Conservation (phyloP, 1,140 invertebrate species). For the Drosophila littoralis region DNA sequence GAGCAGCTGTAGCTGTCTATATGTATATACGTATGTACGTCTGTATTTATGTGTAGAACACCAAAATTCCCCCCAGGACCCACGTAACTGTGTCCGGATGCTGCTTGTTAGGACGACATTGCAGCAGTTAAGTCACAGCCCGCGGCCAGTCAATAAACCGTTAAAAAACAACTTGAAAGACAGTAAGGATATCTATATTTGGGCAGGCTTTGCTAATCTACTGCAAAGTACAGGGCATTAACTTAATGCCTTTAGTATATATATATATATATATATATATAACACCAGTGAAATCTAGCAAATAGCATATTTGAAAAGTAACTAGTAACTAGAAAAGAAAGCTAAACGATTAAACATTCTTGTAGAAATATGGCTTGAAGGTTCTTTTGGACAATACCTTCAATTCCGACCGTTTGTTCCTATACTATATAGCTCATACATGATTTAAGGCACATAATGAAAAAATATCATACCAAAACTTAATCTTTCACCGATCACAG, state of each 20-base stretch:
- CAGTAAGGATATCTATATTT: constrained; percentile 34
- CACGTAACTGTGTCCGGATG: constrained; percentile 45
- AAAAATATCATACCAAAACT: too few species aligned
- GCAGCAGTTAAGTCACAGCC: constrained; percentile 76
- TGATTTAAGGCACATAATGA: too few species aligned
- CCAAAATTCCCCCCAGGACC: constrained; percentile 10
- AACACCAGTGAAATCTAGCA: neutral
- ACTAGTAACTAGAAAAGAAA: too few species aligned
- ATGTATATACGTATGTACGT: constrained; percentile 7
- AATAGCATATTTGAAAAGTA: neutral
- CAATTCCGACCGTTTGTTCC: too few species aligned
- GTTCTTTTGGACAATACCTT: too few species aligned
- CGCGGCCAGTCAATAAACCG: constrained; percentile 79
- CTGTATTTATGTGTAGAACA: constrained; percentile 1
- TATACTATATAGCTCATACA: too few species aligned
- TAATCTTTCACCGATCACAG: too few species aligned
- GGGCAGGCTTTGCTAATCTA: constrained; percentile 14
- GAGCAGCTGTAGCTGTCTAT: constrained; percentile 28
- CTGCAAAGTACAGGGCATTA: neutral
- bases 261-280: neutral
- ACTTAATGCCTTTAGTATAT: neutral
- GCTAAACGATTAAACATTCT: too few species aligned
- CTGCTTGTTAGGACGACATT: constrained; percentile 73
- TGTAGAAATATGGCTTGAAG: too few species aligned
- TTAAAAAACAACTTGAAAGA: constrained; percentile 67